These are phyloP conservation scores for Helobdella robusta DNA, from an alignment of 2,888 invertebrate species.

Conservation along the genomic window DNA sequence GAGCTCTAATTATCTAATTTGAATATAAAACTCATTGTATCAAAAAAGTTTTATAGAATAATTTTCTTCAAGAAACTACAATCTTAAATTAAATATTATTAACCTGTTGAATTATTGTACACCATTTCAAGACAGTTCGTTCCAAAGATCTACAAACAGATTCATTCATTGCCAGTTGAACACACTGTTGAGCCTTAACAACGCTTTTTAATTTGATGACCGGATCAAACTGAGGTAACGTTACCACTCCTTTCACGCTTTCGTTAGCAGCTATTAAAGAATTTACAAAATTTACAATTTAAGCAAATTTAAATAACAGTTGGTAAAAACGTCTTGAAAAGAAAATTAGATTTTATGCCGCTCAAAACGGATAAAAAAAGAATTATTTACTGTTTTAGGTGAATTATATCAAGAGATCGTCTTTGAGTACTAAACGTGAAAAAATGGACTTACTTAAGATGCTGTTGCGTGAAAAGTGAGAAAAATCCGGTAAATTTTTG, in stretches of 20 bases:
- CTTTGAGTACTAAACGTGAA: too few relatives aligned
- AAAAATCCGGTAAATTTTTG: too few relatives aligned
- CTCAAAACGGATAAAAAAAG: constrained; percentile 40
- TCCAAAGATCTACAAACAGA: constrained; percentile 16
- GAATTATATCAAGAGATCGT: too few relatives aligned
- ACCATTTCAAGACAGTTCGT: constrained; percentile 16
- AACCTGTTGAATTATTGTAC: constrained; percentile 20
- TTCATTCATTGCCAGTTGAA: constrained; percentile 22
- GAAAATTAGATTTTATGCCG: constrained; percentile 40
- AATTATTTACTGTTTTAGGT: too few relatives aligned
- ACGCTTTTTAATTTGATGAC: constrained; percentile 16
- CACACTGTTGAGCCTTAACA: constrained; percentile 17
- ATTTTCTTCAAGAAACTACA: too few relatives aligned
- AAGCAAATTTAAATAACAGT: background rate
- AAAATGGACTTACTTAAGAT: too few relatives aligned
- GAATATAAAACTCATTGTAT: too few relatives aligned
- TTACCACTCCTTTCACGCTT: constrained; percentile 23
- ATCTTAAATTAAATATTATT: background rate
- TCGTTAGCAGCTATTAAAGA: constrained; percentile 18
- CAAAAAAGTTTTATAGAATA: too few relatives aligned
- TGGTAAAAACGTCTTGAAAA: background rate
- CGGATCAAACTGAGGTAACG: constrained; percentile 13
- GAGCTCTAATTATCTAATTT: too few relatives aligned
- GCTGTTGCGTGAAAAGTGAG: too few relatives aligned
- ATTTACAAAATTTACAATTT: background rate